phyloP scores from a whole-genome alignment of 1,140 invertebrate genomes.

The Camponotus vicinus region DNA sequence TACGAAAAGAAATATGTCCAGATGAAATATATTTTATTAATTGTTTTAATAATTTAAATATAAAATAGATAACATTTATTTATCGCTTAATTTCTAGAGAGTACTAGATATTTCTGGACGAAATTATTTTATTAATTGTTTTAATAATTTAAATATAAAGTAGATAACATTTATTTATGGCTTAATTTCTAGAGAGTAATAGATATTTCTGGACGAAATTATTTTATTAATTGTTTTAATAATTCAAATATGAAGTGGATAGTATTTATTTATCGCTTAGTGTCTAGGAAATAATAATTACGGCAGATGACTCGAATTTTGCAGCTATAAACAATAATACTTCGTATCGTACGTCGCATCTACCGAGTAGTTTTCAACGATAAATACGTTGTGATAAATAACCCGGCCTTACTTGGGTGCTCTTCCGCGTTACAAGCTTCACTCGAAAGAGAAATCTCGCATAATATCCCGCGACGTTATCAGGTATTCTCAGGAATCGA shows the following conservation, averaged over 20 bases:
- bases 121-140: too few relatives aligned
- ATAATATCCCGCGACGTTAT: slow-evolving; percentile 50
- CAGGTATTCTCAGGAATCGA: background rate
- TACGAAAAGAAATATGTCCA: background rate
- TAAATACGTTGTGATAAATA: slow-evolving; percentile 39
- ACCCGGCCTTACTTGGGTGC: slow-evolving; percentile 23
- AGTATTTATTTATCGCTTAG: background rate
- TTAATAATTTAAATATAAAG: too few relatives aligned
- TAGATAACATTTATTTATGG: too few relatives aligned
- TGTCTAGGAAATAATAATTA: slow-evolving; percentile 5
- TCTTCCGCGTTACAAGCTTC: slow-evolving; percentile 50
- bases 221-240: background rate
- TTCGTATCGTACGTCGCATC: slow-evolving; percentile 20
- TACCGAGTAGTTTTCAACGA: slow-evolving; percentile 18
- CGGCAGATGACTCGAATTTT: background rate
- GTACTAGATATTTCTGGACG: background rate
- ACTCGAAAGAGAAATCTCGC: slow-evolving; percentile 43
- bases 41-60: background rate
- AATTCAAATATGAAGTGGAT: background rate
- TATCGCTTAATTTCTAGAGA: too few relatives aligned
- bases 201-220: too few relatives aligned
- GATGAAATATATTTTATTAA: background rate
- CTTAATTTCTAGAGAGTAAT: too few relatives aligned
- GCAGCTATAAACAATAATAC: slow-evolving; percentile 22
- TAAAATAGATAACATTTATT: too few relatives aligned